Conservation (phyloP, 2,113 vertebrate species). For the Hassar affinis region DNA sequence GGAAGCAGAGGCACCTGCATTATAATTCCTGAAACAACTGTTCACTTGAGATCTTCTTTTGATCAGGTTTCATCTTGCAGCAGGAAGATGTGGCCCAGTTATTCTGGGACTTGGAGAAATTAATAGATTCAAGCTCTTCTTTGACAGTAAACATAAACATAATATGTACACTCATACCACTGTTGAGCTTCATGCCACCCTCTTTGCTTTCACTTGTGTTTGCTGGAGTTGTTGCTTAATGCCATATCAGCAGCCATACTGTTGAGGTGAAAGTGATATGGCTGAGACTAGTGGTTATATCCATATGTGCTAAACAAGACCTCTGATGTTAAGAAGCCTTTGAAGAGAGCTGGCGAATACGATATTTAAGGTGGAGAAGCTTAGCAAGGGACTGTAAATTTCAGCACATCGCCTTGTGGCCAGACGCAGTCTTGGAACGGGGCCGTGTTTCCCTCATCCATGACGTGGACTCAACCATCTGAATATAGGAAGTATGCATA, state of each 20-base stretch:
- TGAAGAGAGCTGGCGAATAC: conserved; percentile 50
- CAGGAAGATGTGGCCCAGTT: not conserved
- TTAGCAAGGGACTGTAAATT: conserved; percentile 46
- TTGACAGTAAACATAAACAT: not conserved
- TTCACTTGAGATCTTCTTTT: not conserved
- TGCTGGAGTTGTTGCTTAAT: conserved; percentile 23
- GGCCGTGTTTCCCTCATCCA: conserved; percentile 32
- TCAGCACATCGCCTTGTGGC: conserved; percentile 37
- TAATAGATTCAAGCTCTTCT: not conserved
- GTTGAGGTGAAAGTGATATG: conserved; percentile 41
- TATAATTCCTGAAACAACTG: conserved; percentile 19
- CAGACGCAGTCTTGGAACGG: conserved; percentile 37
- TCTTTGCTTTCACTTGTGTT: not conserved
- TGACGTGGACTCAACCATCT: conserved; percentile 34
- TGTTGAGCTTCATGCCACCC: not conserved
- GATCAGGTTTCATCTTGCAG: conserved; percentile 23
- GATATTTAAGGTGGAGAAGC: conserved; percentile 50
- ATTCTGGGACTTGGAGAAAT: conserved; percentile 5
- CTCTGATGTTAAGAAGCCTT: conserved; percentile 43
- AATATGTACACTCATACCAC: not conserved
- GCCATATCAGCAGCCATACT: conserved; percentile 31
- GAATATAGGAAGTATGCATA: conserved; percentile 27
- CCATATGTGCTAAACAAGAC: conserved; percentile 46
- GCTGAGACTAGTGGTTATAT: conserved; percentile 34
- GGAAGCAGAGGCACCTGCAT: conserved; percentile 27